A percentile compares a stretch with the other conserved stretches of the same genome.
These are phyloP conservation scores for Hycleus cichorii DNA, from an alignment of 1,140 invertebrate species.

Conservation along the genomic window DNA sequence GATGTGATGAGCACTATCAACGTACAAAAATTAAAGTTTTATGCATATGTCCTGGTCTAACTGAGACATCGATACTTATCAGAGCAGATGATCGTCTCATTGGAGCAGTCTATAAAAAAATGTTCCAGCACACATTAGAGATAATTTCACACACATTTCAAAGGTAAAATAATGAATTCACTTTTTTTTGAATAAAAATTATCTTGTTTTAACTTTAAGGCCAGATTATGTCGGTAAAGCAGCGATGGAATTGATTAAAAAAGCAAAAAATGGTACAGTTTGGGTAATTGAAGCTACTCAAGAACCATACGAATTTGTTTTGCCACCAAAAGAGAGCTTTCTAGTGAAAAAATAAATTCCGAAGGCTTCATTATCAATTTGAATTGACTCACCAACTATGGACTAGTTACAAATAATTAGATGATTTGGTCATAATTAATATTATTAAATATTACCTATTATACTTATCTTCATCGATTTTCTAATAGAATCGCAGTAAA, in stretches of 20 bases:
- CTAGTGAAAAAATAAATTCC: not conserved
- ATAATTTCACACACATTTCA: not conserved
- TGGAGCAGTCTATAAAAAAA: slow-evolving; percentile 3
- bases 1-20: slow-evolving; percentile 18
- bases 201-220: too few species aligned
- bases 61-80: slow-evolving; percentile 21
- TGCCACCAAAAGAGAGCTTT: slow-evolving; percentile 6
- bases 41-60: slow-evolving; percentile 36
- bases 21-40: slow-evolving; percentile 34
- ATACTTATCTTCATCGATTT: too few species aligned
- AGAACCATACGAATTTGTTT: slow-evolving; percentile 19
- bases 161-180: not conserved
- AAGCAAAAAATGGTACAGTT: slow-evolving; percentile 14
- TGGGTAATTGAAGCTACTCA: slow-evolving; percentile 26
- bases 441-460: too few species aligned
- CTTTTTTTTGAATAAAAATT: not conserved
- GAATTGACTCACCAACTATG: too few species aligned
- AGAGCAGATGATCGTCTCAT: not conserved
- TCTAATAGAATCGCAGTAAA: too few species aligned
- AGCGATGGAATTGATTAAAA: too few species aligned
- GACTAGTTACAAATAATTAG: too few species aligned
- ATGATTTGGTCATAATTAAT: too few species aligned
- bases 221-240: too few species aligned
- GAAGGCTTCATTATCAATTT: too few species aligned
- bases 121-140: not conserved